Percentiles rank a stretch among this genome's conserved stretches.
phyloP scores from a whole-genome alignment of 2,888 invertebrate species.

The Microctonus aethiopoides region DNA sequence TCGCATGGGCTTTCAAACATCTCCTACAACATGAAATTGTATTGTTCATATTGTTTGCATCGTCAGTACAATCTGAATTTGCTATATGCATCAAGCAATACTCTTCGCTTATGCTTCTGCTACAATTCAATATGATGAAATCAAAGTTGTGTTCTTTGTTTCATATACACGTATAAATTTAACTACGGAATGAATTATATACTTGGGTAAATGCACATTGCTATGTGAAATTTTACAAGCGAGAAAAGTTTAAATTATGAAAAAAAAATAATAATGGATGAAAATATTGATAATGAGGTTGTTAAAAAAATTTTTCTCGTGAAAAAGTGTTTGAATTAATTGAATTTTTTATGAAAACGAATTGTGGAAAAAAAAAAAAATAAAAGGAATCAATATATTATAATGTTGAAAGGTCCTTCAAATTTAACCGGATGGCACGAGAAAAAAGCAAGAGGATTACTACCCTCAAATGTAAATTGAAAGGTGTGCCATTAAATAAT shows the following conservation, averaged over 20 bases:
- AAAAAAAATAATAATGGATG: too few relatives aligned
- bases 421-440: not conserved
- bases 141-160: not conserved
- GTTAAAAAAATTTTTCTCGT: not conserved
- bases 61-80: not conserved
- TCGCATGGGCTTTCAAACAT: constrained; percentile 19
- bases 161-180: not conserved
- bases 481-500: constrained; percentile 51
- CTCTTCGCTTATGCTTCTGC: not conserved
- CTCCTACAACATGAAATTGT: not conserved
- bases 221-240: not conserved
- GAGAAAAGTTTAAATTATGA: not conserved
- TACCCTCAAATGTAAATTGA: constrained; percentile 44
- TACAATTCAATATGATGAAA: constrained; percentile 1
- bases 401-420: not conserved
- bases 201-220: not conserved
- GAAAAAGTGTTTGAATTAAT: not conserved
- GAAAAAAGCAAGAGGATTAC: constrained; percentile 29
- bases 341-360: not conserved
- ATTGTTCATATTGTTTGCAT: constrained; percentile 19
- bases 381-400: not conserved
- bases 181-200: not conserved
- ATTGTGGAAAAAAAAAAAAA: not conserved
- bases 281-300: not conserved
- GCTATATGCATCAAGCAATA: not conserved